These are phyloP conservation scores for Cristatella mucedo DNA, from an alignment of 2,888 invertebrate genomes.

Conservation along the genomic window DNA sequence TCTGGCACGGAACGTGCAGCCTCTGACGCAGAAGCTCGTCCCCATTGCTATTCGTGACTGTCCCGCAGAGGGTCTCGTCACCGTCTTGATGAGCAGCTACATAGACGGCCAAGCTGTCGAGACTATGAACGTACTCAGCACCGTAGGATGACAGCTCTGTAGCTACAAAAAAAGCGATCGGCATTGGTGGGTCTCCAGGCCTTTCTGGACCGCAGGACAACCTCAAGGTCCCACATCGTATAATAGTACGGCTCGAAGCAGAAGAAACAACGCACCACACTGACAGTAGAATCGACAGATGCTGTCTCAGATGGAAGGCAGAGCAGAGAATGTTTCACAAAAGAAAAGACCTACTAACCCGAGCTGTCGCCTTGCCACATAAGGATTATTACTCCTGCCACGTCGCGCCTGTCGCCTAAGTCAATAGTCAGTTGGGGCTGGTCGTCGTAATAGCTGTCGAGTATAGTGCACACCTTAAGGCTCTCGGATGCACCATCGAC, in stretches of 20 bases:
- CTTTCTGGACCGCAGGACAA: background rate
- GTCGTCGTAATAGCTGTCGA: slow-evolving; percentile 44
- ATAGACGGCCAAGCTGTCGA: slow-evolving; percentile 42
- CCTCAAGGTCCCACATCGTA: too few species aligned
- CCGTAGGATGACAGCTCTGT: slow-evolving; percentile 16
- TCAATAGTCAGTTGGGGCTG: slow-evolving; percentile 44
- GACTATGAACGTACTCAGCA: slow-evolving; percentile 40
- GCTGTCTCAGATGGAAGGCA: background rate
- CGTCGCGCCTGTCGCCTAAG: slow-evolving; percentile 35
- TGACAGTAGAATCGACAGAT: background rate
- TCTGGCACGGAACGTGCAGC: slow-evolving; percentile 40
- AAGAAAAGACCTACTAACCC: slow-evolving; percentile 19
- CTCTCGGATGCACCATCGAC: slow-evolving; percentile 41
- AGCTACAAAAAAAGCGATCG: background rate
- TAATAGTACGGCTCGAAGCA: background rate
- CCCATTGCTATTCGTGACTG: slow-evolving; percentile 40
- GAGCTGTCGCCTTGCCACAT: slow-evolving; percentile 42
- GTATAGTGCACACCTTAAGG: slow-evolving; percentile 40
- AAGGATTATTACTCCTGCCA: slow-evolving; percentile 41
- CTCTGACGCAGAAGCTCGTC: slow-evolving; percentile 39
- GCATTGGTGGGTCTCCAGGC: background rate
- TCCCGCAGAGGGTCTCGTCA: slow-evolving; percentile 34
- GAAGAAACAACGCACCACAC: background rate
- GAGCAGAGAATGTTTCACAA: background rate
- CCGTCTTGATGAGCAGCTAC: slow-evolving; percentile 17